phyloP scores from a whole-genome alignment of 2,797 vertebrate genomes.

The Hydrolagus colliei region DNA sequence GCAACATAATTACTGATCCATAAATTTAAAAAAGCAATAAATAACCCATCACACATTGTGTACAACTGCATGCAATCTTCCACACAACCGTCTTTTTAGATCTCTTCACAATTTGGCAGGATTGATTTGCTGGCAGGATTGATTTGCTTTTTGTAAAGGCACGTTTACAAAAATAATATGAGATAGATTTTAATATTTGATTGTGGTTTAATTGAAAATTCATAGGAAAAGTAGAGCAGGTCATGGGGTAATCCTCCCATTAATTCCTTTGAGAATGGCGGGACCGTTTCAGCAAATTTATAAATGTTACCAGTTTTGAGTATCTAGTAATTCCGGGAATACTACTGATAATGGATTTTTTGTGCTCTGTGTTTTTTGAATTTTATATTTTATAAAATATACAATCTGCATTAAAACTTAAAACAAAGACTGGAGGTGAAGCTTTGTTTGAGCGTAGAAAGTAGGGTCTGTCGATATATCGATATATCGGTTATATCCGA shows the following conservation, averaged over 20 bases:
- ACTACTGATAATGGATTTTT: too few species aligned
- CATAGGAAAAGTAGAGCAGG: background rate
- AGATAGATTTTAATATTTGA: conserved; percentile 4
- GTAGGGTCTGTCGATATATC: too few species aligned
- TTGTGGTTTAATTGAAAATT: conserved; percentile 1
- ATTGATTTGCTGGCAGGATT: conserved; percentile 8
- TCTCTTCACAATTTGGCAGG: background rate
- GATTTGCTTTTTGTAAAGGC: background rate
- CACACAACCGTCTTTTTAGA: background rate
- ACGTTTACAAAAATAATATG: background rate
- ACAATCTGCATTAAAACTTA: too few species aligned
- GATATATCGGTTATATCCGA: too few species aligned
- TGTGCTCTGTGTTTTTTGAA: too few species aligned
- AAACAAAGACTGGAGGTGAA: too few species aligned
- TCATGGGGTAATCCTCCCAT: background rate
- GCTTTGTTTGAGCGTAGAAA: too few species aligned
- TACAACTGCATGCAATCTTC: background rate
- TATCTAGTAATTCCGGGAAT: too few species aligned
- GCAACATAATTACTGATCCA: background rate
- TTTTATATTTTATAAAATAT: too few species aligned
- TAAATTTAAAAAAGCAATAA: background rate
- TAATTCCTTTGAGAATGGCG: background rate
- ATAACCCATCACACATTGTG: background rate
- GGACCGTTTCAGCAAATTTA: background rate
- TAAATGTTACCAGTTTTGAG: background rate